Evolutionary conservation across 2,113 vertebrate genomes (phyloP).

Genomic region (Cacatua alba): DNA sequence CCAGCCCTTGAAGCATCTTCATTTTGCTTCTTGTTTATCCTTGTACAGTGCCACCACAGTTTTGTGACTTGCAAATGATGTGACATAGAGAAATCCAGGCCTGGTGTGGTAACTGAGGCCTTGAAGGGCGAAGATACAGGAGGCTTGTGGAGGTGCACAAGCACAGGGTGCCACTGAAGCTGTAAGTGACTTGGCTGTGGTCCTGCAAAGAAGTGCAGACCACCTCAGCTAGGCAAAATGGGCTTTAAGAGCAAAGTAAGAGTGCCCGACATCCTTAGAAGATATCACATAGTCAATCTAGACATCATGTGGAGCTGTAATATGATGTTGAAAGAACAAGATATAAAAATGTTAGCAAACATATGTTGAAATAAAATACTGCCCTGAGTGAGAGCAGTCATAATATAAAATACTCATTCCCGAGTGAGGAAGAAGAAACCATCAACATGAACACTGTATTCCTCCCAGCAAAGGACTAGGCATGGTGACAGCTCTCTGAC

Average conservation of each 20-base stretch:
- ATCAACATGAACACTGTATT: background rate
- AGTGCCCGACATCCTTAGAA: background rate
- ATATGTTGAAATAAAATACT: accelerated
- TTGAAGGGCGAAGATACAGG: no score
- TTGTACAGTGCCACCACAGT: accelerated
- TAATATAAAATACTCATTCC: background rate
- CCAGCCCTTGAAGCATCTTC: background rate
- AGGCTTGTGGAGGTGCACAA: accelerated
- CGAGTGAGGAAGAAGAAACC: background rate
- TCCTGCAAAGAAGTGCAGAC: background rate
- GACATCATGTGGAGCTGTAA: background rate
- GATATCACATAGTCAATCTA: accelerated
- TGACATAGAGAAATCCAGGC: background rate
- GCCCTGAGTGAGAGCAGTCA: background rate
- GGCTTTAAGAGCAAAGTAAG: background rate
- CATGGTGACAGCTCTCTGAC: background rate
- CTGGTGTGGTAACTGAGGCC: background rate
- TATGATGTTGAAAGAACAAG: background rate
- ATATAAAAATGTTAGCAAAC: background rate
- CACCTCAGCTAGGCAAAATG: background rate
- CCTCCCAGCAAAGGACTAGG: background rate
- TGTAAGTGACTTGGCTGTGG: accelerated
- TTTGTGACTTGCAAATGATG: background rate
- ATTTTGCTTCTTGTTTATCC: background rate
- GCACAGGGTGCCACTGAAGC: accelerated